These are phyloP conservation scores for Bos taurus DNA, from an alignment of 2,113 vertebrate species.

Conservation along the genomic window DNA sequence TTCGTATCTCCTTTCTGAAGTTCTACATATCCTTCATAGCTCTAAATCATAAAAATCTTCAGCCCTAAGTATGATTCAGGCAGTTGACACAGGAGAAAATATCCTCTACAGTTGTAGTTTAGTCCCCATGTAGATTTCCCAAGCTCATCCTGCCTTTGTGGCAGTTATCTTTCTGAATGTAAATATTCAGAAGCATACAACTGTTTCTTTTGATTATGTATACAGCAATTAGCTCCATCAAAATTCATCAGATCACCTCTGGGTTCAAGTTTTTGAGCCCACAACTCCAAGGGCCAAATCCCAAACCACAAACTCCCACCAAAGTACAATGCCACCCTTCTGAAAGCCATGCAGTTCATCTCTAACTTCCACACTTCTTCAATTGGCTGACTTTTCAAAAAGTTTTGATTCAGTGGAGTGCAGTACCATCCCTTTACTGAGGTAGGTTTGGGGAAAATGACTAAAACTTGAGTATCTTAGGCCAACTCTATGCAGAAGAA, in stretches of 20 bases:
- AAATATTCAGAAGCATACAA: background rate
- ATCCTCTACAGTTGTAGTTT: constrained; percentile 33
- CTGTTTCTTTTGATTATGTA: background rate
- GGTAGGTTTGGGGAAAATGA: background rate
- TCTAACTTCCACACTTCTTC: background rate
- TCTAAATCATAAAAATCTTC: constrained; percentile 67
- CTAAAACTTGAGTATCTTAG: background rate
- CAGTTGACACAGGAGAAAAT: constrained; percentile 76
- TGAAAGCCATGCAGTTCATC: background rate
- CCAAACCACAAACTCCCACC: background rate
- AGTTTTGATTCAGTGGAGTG: background rate
- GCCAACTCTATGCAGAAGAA: background rate
- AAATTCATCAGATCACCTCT: background rate
- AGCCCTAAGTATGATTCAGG: constrained; percentile 78
- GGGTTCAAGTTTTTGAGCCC: background rate
- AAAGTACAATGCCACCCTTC: background rate
- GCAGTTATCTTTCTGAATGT: background rate
- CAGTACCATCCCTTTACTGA: background rate
- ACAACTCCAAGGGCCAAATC: background rate
- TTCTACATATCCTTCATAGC: background rate
- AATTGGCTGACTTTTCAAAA: background rate
- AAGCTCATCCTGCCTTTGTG: background rate
- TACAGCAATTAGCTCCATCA: background rate
- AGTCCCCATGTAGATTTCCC: background rate
- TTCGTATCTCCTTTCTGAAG: background rate